Conservation (phyloP, 2,113 vertebrate species). For the Hirundichthys speculiger region DNA sequence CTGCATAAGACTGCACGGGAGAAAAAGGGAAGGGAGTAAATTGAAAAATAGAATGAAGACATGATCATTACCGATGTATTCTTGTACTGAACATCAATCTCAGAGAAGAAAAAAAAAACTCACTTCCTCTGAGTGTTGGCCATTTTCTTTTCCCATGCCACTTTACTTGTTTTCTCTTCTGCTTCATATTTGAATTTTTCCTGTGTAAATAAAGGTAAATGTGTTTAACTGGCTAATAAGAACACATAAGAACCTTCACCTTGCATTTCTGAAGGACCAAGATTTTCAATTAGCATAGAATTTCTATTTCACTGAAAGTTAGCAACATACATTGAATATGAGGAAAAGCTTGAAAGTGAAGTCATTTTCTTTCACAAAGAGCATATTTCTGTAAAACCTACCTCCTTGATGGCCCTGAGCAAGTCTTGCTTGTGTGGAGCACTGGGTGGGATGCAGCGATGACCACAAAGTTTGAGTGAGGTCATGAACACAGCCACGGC, state of each 20-base stretch:
- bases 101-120: slow-evolving; percentile 41
- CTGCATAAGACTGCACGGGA: slow-evolving; percentile 88
- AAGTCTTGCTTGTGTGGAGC: slow-evolving; percentile 87
- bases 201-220: slow-evolving; percentile 68
- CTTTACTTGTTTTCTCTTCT: slow-evolving; percentile 89
- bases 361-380: slow-evolving; percentile 2
- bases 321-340: no score
- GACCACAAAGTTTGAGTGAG: slow-evolving; percentile 88
- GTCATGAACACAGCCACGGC: slow-evolving; percentile 86
- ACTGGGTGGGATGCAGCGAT: slow-evolving; percentile 87
- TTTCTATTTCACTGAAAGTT: not conserved
- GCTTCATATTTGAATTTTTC: slow-evolving; percentile 91
- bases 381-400: slow-evolving; percentile 46
- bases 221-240: not conserved
- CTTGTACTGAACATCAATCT: not conserved
- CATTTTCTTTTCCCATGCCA: slow-evolving; percentile 93
- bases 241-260: no score
- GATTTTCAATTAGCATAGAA: not conserved
- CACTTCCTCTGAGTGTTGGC: slow-evolving; percentile 89
- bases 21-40: slow-evolving; percentile 1
- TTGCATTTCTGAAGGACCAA: no score
- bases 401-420: slow-evolving; percentile 90
- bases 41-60: slow-evolving; percentile 8
- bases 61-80: not conserved
- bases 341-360: no score